Evolutionary conservation across 2,888 invertebrate species (phyloP).

Genomic region (Andrena chrysosceles): DNA sequence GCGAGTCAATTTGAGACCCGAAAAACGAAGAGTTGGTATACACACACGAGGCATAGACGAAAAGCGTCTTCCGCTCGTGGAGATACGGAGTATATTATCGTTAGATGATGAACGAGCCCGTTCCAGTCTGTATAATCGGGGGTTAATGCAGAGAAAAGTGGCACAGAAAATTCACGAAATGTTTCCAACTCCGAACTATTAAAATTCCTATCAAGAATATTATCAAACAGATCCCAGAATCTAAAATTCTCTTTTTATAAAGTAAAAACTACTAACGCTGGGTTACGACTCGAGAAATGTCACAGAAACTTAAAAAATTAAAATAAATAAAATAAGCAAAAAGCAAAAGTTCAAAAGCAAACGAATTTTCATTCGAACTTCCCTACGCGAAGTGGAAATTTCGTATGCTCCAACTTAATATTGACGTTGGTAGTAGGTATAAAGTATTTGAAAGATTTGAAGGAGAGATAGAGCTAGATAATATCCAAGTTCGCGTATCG

Average conservation of each 20-base stretch:
- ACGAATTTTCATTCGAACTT: too few species aligned
- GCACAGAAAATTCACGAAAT: slow-evolving; percentile 1
- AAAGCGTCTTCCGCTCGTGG: slow-evolving; percentile 52
- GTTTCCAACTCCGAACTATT: too few species aligned
- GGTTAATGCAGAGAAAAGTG: neutral
- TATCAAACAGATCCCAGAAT: too few species aligned
- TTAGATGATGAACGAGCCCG: slow-evolving; percentile 40
- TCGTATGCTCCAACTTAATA: neutral
- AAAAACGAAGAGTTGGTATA: slow-evolving; percentile 61
- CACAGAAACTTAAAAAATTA: too few species aligned
- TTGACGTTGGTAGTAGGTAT: neutral
- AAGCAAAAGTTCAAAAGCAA: too few species aligned
- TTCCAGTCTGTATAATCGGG: slow-evolving; percentile 34
- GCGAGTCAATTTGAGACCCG: slow-evolving; percentile 62
- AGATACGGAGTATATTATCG: slow-evolving; percentile 53
- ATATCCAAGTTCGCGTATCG: neutral
- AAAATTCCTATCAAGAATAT: too few species aligned
- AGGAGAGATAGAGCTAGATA: too few species aligned
- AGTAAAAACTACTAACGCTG: too few species aligned
- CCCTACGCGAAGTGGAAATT: too few species aligned
- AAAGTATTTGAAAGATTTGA: neutral
- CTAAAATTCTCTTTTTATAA: too few species aligned
- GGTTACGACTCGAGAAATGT: too few species aligned
- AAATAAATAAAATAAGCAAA: too few species aligned
- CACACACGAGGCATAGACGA: slow-evolving; percentile 19